phyloP scores from a whole-genome alignment of 2,888 invertebrate genomes.

The Epinotia ramella region DNA sequence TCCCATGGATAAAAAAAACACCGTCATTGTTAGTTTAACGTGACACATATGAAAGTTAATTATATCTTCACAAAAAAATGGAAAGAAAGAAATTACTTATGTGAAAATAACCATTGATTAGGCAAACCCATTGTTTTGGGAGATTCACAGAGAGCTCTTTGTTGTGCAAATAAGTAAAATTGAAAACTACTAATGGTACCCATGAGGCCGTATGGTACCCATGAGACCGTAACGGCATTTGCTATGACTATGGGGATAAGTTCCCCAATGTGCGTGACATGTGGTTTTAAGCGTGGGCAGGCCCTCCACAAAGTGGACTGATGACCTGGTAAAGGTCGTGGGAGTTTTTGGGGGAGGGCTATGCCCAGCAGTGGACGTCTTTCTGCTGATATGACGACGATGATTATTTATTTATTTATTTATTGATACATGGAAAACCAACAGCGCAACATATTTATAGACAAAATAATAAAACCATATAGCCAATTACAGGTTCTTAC shows the following conservation, averaged over 20 bases:
- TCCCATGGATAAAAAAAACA: slow-evolving; percentile 2
- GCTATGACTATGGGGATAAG: background rate
- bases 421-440: too few relatives aligned
- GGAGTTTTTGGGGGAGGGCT: too few relatives aligned
- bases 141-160: slow-evolving; percentile 10
- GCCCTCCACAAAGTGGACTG: too few relatives aligned
- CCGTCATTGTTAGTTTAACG: slow-evolving; percentile 14
- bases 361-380: too few relatives aligned
- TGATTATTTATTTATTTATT: too few relatives aligned
- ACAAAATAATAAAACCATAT: too few relatives aligned
- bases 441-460: too few relatives aligned
- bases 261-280: too few relatives aligned
- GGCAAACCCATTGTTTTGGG: slow-evolving; percentile 25
- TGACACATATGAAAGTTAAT: slow-evolving; percentile 28
- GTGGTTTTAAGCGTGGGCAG: too few relatives aligned
- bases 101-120: slow-evolving; percentile 36
- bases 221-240: background rate
- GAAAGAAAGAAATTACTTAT: slow-evolving; percentile 28
- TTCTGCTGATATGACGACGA: too few relatives aligned
- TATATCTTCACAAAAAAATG: slow-evolving; percentile 27
- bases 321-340: too few relatives aligned
- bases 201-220: background rate
- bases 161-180: background rate
- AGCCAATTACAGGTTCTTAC: too few relatives aligned
- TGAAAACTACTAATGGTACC: background rate